Evolutionary conservation across 2,797 vertebrate genomes (phyloP).

Genomic region (Peromyscus nudipes): DNA sequence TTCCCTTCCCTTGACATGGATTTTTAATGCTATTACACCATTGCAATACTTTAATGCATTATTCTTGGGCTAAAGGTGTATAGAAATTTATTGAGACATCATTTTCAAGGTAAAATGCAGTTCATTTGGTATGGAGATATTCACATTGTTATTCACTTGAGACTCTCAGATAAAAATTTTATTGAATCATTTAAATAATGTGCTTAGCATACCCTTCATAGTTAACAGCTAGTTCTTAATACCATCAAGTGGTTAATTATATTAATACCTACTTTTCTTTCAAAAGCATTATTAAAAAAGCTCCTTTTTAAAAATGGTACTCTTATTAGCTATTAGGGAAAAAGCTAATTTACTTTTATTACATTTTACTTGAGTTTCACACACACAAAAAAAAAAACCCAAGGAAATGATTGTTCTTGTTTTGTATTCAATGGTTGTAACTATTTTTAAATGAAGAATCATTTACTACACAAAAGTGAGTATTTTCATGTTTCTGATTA

Average conservation of each 20-base stretch:
- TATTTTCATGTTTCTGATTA: conserved; percentile 38
- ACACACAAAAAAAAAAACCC: neutral
- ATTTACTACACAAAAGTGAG: neutral
- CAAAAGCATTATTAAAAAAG: neutral
- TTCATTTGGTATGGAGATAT: neutral
- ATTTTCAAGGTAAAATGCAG: conserved; percentile 3
- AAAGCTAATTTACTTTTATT: conserved; percentile 6
- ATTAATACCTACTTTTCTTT: conserved; percentile 44
- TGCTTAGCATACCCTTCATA: neutral
- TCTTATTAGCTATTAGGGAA: conserved; percentile 6
- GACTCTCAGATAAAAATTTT: neutral
- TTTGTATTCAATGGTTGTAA: neutral
- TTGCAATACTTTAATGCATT: neutral
- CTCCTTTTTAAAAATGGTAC: neutral
- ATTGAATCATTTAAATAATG: conserved; percentile 34
- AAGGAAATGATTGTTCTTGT: conserved; percentile 35
- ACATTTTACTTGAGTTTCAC: neutral
- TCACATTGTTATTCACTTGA: neutral
- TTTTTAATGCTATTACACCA: neutral
- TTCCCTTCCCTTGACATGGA: neutral
- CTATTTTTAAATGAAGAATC: neutral
- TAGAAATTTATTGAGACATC: neutral
- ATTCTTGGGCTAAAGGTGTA: neutral
- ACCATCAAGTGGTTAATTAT: neutral
- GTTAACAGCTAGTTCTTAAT: conserved; percentile 35